These are phyloP conservation scores for Coregonus suidteri DNA, from an alignment of 2,797 vertebrate genomes.

Conservation along the genomic window DNA sequence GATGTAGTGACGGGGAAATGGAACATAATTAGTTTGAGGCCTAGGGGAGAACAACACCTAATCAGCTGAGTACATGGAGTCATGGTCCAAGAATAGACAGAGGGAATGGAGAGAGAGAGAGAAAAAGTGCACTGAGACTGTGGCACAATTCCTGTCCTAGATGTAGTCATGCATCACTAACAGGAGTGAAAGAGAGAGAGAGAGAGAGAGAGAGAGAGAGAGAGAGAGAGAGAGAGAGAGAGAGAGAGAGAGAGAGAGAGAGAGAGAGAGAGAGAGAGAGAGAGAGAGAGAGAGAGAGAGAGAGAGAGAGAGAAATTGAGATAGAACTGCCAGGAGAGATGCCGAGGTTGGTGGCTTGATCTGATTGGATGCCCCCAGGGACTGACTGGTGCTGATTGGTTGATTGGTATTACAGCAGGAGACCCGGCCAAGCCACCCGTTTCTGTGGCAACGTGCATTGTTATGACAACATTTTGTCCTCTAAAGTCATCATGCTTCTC, in stretches of 20 bases:
- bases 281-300: slow-evolving; percentile 20
- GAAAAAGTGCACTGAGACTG: slow-evolving; percentile 66
- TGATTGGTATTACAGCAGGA: slow-evolving; percentile 40
- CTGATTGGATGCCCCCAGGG: slow-evolving; percentile 26
- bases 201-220: slow-evolving; percentile 35
- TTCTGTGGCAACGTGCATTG: slow-evolving; percentile 67
- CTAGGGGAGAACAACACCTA: slow-evolving; percentile 60
- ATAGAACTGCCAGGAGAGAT: slow-evolving; percentile 28
- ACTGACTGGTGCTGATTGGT: slow-evolving; percentile 17
- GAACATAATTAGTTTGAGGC: slow-evolving; percentile 60
- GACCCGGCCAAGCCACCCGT: slow-evolving; percentile 40
- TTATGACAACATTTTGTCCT: slow-evolving; percentile 76
- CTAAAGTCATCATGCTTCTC: slow-evolving; percentile 70
- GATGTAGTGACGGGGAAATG: slow-evolving; percentile 59
- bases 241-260: slow-evolving; percentile 41
- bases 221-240: slow-evolving; percentile 24
- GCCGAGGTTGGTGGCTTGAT: slow-evolving; percentile 34
- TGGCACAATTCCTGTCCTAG: slow-evolving; percentile 33
- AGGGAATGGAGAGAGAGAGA: slow-evolving; percentile 30
- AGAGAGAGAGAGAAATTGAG: slow-evolving; percentile 30
- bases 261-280: slow-evolving; percentile 41
- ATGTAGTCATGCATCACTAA: slow-evolving; percentile 60
- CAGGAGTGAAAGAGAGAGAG: slow-evolving; percentile 30
- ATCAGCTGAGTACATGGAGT: slow-evolving; percentile 55
- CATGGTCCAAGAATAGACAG: slow-evolving; percentile 63